phyloP scores from a whole-genome alignment of 2,797 vertebrate species.

The Sandelia bainsii region DNA sequence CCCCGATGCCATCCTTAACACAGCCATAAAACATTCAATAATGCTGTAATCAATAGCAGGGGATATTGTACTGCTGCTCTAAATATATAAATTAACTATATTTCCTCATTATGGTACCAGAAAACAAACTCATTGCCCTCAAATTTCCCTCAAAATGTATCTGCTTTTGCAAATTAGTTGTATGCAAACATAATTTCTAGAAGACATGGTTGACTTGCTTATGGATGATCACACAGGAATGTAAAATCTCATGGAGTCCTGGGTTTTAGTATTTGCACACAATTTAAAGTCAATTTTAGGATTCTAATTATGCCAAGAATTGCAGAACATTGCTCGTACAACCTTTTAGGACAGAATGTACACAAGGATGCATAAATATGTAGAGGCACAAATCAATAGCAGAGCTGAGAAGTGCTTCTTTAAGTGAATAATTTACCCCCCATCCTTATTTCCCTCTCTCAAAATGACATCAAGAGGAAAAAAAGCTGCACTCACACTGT shows the following conservation, averaged over 20 bases:
- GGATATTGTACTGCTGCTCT: background rate
- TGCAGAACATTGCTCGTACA: background rate
- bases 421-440: slow-evolving; percentile 34
- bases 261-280: background rate
- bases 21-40: too few species aligned
- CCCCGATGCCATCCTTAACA: too few species aligned
- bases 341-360: background rate
- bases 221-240: background rate
- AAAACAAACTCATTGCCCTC: background rate
- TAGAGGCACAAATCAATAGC: slow-evolving; percentile 12
- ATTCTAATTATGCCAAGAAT: background rate
- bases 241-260: background rate
- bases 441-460: slow-evolving; percentile 62
- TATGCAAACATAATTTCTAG: background rate
- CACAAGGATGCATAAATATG: slow-evolving; percentile 7
- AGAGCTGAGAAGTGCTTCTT: background rate
- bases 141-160: background rate
- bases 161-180: background rate
- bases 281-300: background rate
- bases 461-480: slow-evolving; percentile 47
- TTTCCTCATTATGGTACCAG: background rate
- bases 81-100: background rate
- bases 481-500: slow-evolving; percentile 26
- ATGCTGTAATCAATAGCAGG: too few species aligned
- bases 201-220: background rate